A percentile compares a stretch with the other conserved stretches of the same genome.
Evolutionary conservation across 2,113 vertebrate species (phyloP).

Genomic region (Gadus macrocephalus): DNA sequence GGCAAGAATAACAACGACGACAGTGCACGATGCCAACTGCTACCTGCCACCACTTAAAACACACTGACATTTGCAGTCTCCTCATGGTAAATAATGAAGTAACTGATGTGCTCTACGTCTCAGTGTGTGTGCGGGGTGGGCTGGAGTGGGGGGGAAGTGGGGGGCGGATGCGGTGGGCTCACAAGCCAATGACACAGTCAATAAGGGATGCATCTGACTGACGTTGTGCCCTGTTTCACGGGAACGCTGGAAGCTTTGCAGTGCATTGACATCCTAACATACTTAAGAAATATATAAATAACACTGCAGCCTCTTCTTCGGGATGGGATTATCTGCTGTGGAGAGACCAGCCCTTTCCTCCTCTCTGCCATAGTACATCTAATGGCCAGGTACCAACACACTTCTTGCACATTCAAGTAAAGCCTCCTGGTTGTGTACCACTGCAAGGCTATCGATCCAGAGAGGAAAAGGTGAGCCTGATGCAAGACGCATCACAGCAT

Average conservation of each 20-base stretch:
- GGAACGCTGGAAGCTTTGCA: not conserved
- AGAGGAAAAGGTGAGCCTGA: too few relatives aligned
- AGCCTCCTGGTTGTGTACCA: too few relatives aligned
- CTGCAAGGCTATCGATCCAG: too few relatives aligned
- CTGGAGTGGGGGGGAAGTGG: not conserved
- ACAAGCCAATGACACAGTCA: too few relatives aligned
- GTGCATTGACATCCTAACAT: slow-evolving; percentile 18
- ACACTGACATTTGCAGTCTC: slow-evolving; percentile 22
- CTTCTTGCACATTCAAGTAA: too few relatives aligned
- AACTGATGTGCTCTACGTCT: not conserved
- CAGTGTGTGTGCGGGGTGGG: not conserved
- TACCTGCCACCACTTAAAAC: not conserved
- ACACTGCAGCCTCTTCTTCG: slow-evolving; percentile 32
- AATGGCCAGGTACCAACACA: slow-evolving; percentile 34
- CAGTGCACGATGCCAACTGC: not conserved
- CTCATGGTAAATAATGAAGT: slow-evolving; percentile 18
- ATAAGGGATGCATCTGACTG: too few relatives aligned
- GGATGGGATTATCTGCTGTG: slow-evolving; percentile 41
- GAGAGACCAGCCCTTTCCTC: too few relatives aligned
- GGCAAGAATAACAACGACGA: too few relatives aligned
- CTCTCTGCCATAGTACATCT: not conserved
- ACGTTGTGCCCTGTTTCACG: not conserved
- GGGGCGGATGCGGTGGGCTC: too few relatives aligned
- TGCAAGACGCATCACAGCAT: too few relatives aligned
- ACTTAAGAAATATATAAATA: slow-evolving; percentile 18